These are phyloP conservation scores for Sarcophaga caerulescens DNA, from an alignment of 2,888 invertebrate species.

Conservation along the genomic window DNA sequence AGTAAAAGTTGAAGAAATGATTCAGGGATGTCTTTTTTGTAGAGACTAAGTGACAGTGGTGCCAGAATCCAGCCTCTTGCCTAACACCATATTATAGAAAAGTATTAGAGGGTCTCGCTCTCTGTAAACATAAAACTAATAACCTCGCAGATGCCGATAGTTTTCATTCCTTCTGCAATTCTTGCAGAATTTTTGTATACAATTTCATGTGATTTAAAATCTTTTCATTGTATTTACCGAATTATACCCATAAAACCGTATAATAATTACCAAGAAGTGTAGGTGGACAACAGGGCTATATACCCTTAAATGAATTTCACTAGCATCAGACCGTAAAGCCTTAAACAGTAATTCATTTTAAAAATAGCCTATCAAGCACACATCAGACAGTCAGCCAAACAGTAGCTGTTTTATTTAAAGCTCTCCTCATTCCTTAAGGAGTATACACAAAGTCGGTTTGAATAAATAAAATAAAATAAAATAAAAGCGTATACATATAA, in stretches of 20 bases:
- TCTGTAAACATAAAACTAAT: too few species aligned
- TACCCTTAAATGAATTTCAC: neutral
- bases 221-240: too few species aligned
- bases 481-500: slow-evolving; percentile 18
- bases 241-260: neutral
- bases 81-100: too few species aligned
- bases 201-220: too few species aligned
- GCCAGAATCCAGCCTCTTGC: too few species aligned
- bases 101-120: too few species aligned
- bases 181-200: too few species aligned
- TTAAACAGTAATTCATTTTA: neutral
- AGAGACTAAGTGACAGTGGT: too few species aligned
- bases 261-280: neutral
- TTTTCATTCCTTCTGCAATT: too few species aligned
- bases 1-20: too few species aligned
- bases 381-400: neutral
- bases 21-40: too few species aligned
- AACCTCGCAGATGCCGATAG: too few species aligned
- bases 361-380: neutral
- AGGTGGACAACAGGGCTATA: slow-evolving; percentile 28
- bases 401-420: neutral
- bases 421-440: slow-evolving; percentile 33
- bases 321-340: neutral
- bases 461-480: slow-evolving; percentile 12
- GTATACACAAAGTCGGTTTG: neutral